phyloP scores from a whole-genome alignment of 2,888 invertebrate genomes.

The Caenorhabditis sulstoni region DNA sequence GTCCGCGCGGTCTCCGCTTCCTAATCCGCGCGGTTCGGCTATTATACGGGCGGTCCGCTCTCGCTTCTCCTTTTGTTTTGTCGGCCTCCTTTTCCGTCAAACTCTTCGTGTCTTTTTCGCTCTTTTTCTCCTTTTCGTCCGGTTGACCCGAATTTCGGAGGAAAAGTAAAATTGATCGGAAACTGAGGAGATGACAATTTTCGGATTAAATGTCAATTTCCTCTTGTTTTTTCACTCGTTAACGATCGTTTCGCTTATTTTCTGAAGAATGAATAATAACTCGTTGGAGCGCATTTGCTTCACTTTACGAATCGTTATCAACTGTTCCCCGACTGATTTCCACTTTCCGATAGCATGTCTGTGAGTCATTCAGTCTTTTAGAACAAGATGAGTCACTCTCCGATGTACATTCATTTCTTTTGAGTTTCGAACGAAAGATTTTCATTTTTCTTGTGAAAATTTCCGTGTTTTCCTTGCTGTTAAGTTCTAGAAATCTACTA shows the following conservation, averaged over 20 bases:
- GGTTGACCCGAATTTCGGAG: constrained; percentile 32
- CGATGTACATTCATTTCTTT: neutral
- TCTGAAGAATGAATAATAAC: too few relatives aligned
- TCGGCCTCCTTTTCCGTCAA: constrained; percentile 21
- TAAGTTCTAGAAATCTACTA: neutral
- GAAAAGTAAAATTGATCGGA: constrained; percentile 34
- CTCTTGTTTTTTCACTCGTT: constrained; percentile 14
- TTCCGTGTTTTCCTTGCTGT: neutral
- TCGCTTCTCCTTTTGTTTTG: constrained; percentile 12
- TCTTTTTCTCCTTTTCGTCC: constrained; percentile 13
- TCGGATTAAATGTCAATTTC: constrained; percentile 35
- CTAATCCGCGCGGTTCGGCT: constrained; percentile 50
- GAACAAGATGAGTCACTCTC: too few relatives aligned
- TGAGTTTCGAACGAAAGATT: neutral
- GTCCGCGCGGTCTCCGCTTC: constrained; percentile 41
- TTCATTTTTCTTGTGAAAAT: too few relatives aligned
- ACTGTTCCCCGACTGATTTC: too few relatives aligned
- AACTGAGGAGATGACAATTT: constrained; percentile 29
- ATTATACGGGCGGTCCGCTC: constrained; percentile 44
- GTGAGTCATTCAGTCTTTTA: too few relatives aligned
- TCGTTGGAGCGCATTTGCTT: too few relatives aligned
- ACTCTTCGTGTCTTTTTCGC: constrained; percentile 13
- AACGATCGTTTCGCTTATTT: too few relatives aligned
- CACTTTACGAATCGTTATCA: too few relatives aligned
- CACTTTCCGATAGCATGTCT: too few relatives aligned